phyloP scores from a whole-genome alignment of 1,140 invertebrate species.

The Drosophila chauvacae region DNA sequence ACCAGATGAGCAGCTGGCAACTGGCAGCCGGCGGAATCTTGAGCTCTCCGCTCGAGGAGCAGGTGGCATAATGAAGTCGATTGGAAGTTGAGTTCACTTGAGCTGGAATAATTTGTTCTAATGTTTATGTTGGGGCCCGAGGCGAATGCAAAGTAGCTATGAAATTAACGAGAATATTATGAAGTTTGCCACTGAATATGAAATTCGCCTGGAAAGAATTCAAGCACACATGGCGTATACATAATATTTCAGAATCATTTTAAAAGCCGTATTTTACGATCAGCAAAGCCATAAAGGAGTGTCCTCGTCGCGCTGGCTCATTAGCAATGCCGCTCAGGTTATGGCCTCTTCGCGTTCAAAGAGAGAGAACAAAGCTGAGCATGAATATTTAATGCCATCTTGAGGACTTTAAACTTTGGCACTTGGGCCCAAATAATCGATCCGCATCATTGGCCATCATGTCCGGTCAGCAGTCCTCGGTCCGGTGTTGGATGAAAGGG shows the following conservation, averaged over 20 bases:
- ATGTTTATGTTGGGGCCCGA: constrained; percentile 28
- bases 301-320: neutral
- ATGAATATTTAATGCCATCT: constrained; percentile 34
- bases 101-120: constrained; percentile 48
- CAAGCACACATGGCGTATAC: constrained; percentile 24
- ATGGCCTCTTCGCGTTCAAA: constrained; percentile 4
- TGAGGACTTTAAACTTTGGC: constrained; percentile 36
- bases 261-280: neutral
- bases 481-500: neutral
- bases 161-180: constrained; percentile 42
- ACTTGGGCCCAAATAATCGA: constrained; percentile 36
- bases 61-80: constrained; percentile 55
- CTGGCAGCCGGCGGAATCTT: constrained; percentile 13
- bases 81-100: constrained; percentile 53
- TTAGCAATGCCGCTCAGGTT: constrained; percentile 18
- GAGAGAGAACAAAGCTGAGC: neutral
- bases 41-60: constrained; percentile 15
- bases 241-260: neutral
- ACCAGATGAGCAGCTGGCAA: constrained; percentile 37
- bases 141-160: constrained; percentile 24
- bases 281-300: constrained; percentile 2
- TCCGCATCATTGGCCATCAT: constrained; percentile 43
- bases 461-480: neutral
- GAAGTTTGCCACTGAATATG: constrained; percentile 19
- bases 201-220: constrained; percentile 15